A percentile compares a stretch with the other conserved stretches of the same genome.
These are phyloP conservation scores for Mormyrus iriodes DNA, from an alignment of 2,113 vertebrate species.

Conservation along the genomic window DNA sequence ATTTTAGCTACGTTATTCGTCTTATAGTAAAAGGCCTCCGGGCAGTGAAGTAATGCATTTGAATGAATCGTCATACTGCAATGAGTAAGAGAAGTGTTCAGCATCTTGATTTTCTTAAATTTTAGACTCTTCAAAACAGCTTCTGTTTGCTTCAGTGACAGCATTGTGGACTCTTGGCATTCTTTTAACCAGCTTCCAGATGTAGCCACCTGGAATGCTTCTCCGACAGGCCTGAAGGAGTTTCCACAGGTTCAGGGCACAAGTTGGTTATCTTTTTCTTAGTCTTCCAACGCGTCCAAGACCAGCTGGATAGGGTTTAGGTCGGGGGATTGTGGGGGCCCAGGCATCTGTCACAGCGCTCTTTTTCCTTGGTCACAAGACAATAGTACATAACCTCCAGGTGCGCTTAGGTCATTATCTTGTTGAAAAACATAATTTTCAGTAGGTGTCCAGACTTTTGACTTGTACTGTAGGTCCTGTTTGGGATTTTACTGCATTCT, in stretches of 20 bases:
- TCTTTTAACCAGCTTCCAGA: not conserved
- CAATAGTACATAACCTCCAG: not conserved
- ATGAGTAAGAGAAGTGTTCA: not conserved
- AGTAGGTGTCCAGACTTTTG: not conserved
- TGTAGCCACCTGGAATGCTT: not conserved
- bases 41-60: not conserved
- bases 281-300: not conserved
- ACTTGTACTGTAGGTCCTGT: not conserved
- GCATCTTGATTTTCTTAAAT: not conserved
- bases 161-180: not conserved
- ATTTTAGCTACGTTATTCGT: not conserved
- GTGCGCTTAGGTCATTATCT: not conserved
- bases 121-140: not conserved
- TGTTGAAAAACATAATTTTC: not conserved
- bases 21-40: not conserved
- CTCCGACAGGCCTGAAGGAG: not conserved
- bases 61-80: not conserved
- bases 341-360: not conserved
- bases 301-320: not conserved
- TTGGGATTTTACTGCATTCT: not conserved
- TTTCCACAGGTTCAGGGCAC: not conserved
- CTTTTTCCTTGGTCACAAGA: not conserved
- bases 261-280: not conserved
- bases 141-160: not conserved
- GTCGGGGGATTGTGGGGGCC: not conserved